Conservation (phyloP, 2,888 invertebrate genomes). For the Hipparchia semele region DNA sequence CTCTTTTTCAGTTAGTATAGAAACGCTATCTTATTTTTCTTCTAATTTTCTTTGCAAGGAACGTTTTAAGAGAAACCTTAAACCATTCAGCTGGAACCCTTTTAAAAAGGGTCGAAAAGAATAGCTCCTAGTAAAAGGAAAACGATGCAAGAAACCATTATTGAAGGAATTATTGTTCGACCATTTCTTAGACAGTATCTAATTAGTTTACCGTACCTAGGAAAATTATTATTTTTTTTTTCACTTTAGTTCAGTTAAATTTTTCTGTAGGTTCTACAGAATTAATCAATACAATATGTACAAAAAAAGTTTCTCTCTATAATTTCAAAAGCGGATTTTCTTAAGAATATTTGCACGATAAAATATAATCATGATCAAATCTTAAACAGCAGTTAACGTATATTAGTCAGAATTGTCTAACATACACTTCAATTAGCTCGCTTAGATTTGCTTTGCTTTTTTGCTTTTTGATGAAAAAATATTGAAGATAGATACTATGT, state of each 20-base stretch:
- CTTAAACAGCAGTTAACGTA: too few relatives aligned
- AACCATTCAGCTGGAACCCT: constrained; percentile 15
- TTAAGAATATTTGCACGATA: too few relatives aligned
- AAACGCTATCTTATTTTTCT: constrained; percentile 13
- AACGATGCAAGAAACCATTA: constrained; percentile 17
- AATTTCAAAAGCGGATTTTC: too few relatives aligned
- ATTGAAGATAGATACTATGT: too few relatives aligned
- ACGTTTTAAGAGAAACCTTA: constrained; percentile 20
- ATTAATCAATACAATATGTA: too few relatives aligned
- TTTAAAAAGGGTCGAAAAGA: constrained; percentile 16
- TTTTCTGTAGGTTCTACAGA: background rate
- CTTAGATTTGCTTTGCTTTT: too few relatives aligned
- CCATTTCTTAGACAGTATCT: background rate
- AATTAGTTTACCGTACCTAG: background rate
- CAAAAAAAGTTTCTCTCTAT: too few relatives aligned
- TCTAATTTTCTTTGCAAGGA: constrained; percentile 10
- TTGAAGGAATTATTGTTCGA: background rate
- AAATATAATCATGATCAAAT: too few relatives aligned
- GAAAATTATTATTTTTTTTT: background rate
- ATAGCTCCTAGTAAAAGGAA: constrained; percentile 16
- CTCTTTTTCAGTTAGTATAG: background rate
- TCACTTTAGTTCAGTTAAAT: background rate
- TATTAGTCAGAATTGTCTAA: too few relatives aligned
- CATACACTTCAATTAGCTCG: too few relatives aligned
- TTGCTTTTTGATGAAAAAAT: too few relatives aligned